phyloP scores from a whole-genome alignment of 53 echinoderm and acorn worm species.

The Henricia sp. region DNA sequence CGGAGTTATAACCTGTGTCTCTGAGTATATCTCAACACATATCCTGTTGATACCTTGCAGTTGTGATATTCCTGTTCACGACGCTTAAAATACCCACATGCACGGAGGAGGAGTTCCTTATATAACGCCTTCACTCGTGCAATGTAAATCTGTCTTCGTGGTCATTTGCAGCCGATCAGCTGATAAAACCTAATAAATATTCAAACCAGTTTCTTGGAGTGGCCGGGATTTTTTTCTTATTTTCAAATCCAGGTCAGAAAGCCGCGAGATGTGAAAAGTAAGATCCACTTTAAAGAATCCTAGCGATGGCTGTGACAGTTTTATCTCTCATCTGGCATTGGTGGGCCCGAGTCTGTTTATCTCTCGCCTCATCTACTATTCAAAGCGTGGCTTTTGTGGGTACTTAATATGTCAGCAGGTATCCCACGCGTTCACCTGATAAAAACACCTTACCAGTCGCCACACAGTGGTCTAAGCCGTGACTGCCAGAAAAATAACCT shows the following conservation, averaged over 20 bases:
- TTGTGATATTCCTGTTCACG: no score
- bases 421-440: conserved; percentile 23
- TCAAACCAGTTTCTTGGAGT: background rate
- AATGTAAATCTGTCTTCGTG: conserved; percentile 3
- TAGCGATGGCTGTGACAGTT: background rate
- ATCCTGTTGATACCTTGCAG: no score
- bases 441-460: conserved; percentile 8
- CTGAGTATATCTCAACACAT: no score
- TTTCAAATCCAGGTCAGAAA: conserved; percentile 40
- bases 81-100: no score
- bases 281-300: background rate
- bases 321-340: conserved; percentile 15
- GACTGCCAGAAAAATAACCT: background rate
- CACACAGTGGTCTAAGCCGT: background rate
- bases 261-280: background rate
- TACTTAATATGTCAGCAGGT: conserved; percentile 16
- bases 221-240: background rate
- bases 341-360: background rate
- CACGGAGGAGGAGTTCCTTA: no score
- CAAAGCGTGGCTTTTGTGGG: conserved; percentile 23
- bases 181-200: conserved; percentile 23
- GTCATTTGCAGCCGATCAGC: conserved; percentile 29
- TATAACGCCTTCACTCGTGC: background rate
- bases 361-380: conserved; percentile 32
- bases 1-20: no score